Evolutionary conservation across 2,113 vertebrate species (phyloP).

Genomic region (Blennius ocellaris): DNA sequence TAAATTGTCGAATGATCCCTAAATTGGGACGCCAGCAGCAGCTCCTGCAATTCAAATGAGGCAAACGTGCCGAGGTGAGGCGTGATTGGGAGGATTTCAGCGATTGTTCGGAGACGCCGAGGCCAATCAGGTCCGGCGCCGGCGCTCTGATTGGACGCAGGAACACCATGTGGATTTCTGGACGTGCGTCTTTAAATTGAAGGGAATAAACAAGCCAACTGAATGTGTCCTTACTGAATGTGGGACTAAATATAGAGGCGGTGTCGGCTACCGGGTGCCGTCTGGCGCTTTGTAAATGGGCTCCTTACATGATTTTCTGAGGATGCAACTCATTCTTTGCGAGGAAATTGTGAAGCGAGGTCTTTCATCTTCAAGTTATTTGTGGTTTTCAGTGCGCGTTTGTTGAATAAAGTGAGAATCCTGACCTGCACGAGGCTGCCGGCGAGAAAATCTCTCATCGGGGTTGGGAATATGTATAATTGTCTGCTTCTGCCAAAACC

Average conservation of each 20-base stretch:
- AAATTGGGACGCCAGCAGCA: slow-evolving; percentile 17
- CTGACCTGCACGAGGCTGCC: too few species aligned
- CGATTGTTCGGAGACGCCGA: slow-evolving; percentile 47
- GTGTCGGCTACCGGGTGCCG: neutral
- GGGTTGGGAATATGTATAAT: too few species aligned
- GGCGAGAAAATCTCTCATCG: too few species aligned
- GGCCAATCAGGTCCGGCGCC: slow-evolving; percentile 63
- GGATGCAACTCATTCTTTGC: neutral
- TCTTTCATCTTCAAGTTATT: neutral
- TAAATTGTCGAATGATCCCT: neutral
- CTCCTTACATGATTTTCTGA: slow-evolving; percentile 14
- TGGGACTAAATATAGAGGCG: neutral
- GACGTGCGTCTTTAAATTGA: slow-evolving; percentile 28
- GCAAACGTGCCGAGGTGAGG: slow-evolving; percentile 62
- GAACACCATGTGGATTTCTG: slow-evolving; percentile 29
- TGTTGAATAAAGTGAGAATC: neutral
- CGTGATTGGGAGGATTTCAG: slow-evolving; percentile 68
- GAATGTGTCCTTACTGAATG: slow-evolving; percentile 24
- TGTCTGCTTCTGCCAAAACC: too few species aligned
- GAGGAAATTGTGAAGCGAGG: neutral
- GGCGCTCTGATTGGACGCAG: slow-evolving; percentile 42
- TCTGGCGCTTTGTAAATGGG: slow-evolving; percentile 2
- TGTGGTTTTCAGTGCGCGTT: neutral
- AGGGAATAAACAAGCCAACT: slow-evolving; percentile 25
- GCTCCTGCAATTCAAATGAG: slow-evolving; percentile 61